These are phyloP conservation scores for Crepidodera aurea DNA, from an alignment of 2,888 invertebrate species.

Conservation along the genomic window DNA sequence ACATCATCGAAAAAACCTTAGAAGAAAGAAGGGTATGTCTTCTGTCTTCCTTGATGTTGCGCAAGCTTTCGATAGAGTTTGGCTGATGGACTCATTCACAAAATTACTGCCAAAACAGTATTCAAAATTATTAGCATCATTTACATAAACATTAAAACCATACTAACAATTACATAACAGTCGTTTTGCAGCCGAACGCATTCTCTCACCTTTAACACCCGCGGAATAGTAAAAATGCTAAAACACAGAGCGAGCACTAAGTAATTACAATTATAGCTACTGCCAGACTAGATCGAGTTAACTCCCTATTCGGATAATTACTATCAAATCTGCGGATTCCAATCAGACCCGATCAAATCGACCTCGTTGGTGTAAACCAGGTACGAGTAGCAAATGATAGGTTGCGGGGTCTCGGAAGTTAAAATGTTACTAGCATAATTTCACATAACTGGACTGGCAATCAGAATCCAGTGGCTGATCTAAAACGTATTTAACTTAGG, in stretches of 20 bases:
- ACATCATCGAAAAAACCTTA: too few species aligned
- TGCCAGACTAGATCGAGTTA: constrained; percentile 44
- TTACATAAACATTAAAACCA: constrained; percentile 7
- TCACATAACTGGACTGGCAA: constrained; percentile 60
- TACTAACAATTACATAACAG: constrained; percentile 13
- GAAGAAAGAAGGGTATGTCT: too few species aligned
- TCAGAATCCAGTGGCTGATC: constrained; percentile 49
- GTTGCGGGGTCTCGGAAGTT: constrained; percentile 59
- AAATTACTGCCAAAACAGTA: too few species aligned
- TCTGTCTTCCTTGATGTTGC: too few species aligned
- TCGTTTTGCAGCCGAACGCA: constrained; percentile 1
- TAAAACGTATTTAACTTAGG: neutral
- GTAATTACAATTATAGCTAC: constrained; percentile 55
- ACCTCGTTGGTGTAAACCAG: constrained; percentile 53
- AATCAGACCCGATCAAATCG: constrained; percentile 50
- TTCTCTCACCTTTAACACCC: constrained; percentile 13
- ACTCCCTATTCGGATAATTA: constrained; percentile 49
- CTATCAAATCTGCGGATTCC: constrained; percentile 58
- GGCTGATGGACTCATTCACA: too few species aligned
- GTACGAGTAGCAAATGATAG: constrained; percentile 60
- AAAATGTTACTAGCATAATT: constrained; percentile 61
- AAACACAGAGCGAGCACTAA: constrained; percentile 11
- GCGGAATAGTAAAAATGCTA: neutral
- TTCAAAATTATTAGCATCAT: too few species aligned
- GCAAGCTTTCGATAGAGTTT: too few species aligned